Conservation (phyloP, 2,113 vertebrate genomes). For the Pelecanoides urinatrix region DNA sequence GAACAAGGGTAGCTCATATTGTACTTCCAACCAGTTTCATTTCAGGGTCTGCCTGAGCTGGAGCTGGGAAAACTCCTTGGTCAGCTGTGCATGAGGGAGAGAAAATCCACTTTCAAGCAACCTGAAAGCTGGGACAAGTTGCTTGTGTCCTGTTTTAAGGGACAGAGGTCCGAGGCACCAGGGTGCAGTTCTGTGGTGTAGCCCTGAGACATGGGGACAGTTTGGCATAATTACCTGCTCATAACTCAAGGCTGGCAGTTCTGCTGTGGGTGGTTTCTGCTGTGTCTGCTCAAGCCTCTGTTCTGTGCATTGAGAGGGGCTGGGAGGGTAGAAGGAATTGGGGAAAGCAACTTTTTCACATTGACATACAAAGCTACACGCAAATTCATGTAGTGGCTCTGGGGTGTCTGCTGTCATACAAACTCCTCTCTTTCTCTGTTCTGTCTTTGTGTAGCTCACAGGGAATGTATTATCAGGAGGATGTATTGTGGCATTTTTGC, state of each 20-base stretch:
- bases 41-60: background rate
- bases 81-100: rapidly evolving
- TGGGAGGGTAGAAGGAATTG: background rate
- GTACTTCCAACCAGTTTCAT: background rate
- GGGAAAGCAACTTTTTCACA: background rate
- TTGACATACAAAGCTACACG: background rate
- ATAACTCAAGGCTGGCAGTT: background rate
- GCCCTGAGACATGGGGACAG: background rate
- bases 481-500: constrained; percentile 6
- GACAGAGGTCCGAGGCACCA: background rate
- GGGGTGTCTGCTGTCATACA: background rate
- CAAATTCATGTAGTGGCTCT: background rate
- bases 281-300: background rate
- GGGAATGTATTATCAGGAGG: constrained; percentile 22
- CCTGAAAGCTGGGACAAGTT: background rate
- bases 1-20: background rate
- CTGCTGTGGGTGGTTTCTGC: background rate
- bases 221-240: background rate
- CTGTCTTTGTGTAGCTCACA: background rate
- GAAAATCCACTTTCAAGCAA: background rate
- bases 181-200: background rate
- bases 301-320: background rate
- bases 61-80: background rate
- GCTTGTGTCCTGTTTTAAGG: background rate
- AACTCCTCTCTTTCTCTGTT: background rate